phyloP scores from a whole-genome alignment of 2,888 invertebrate species.

The Chaitophorus viminalis region DNA sequence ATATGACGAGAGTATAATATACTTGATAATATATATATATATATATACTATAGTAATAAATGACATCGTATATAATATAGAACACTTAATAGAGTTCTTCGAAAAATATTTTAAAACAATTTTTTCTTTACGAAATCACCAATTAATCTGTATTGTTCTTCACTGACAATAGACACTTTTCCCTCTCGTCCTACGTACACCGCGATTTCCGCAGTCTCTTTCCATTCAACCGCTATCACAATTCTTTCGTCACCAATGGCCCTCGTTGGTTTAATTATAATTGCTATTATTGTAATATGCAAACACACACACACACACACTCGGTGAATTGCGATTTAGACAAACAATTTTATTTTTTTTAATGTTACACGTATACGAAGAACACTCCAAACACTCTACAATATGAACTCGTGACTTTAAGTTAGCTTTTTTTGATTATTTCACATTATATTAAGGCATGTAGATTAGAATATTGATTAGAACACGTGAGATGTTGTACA shows the following conservation, averaged over 20 bases:
- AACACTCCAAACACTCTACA: too few relatives aligned
- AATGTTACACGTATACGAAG: too few relatives aligned
- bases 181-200: neutral
- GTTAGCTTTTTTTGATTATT: too few relatives aligned
- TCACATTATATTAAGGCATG: too few relatives aligned
- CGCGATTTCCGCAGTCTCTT: neutral
- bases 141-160: conserved; percentile 47
- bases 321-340: conserved; percentile 1
- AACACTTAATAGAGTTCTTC: neutral
- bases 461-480: too few relatives aligned
- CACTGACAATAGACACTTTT: conserved; percentile 1
- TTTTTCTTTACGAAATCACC: conserved; percentile 21
- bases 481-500: too few relatives aligned
- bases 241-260: neutral
- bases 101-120: conserved; percentile 17
- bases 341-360: neutral
- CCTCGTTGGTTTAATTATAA: conserved; percentile 3
- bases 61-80: neutral
- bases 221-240: neutral
- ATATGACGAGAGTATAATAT: neutral
- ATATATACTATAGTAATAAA: neutral
- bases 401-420: too few relatives aligned
- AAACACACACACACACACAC: neutral
- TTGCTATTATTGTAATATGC: neutral
- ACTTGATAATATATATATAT: too few relatives aligned